Percentiles rank a stretch among this genome's conserved stretches.
Evolutionary conservation across 92 coral and sea anemone species (phyloP).

Genomic region (Isaurus tuberculatus): DNA sequence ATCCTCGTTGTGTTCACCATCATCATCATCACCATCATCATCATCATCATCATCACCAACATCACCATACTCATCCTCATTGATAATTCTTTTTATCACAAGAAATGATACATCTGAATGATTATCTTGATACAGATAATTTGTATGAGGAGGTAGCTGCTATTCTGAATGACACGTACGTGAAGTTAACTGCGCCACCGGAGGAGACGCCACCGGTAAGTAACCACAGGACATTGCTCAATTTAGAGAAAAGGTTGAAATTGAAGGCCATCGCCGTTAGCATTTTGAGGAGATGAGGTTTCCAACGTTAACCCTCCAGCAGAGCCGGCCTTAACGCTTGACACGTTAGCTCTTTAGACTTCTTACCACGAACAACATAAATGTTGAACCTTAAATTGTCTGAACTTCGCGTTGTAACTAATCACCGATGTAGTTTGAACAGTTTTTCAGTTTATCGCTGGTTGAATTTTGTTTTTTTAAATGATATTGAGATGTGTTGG

Average conservation of each 20-base stretch:
- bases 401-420: too few relatives aligned
- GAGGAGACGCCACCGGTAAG: conserved; percentile 78
- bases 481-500: too few relatives aligned
- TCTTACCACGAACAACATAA: too few relatives aligned
- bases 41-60: neutral
- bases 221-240: neutral
- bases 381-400: too few relatives aligned
- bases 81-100: neutral
- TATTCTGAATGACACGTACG: conserved; percentile 78
- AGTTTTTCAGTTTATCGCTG: too few relatives aligned
- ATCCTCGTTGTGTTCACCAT: conserved; percentile 4
- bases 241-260: too few relatives aligned
- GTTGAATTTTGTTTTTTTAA: too few relatives aligned
- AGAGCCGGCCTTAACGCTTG: too few relatives aligned
- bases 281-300: too few relatives aligned
- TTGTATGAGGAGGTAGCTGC: conserved; percentile 85
- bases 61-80: neutral
- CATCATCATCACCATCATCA: conserved; percentile 29
- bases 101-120: neutral
- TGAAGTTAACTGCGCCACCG: conserved; percentile 83
- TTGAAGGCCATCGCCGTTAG: too few relatives aligned
- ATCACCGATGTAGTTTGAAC: too few relatives aligned
- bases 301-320: neutral
- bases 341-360: too few relatives aligned
- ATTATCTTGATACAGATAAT: conserved; percentile 60